Conservation (phyloP, 30 jellyfish, hydroid and myxozoan genomes). For the Turritopsis rubra region DNA sequence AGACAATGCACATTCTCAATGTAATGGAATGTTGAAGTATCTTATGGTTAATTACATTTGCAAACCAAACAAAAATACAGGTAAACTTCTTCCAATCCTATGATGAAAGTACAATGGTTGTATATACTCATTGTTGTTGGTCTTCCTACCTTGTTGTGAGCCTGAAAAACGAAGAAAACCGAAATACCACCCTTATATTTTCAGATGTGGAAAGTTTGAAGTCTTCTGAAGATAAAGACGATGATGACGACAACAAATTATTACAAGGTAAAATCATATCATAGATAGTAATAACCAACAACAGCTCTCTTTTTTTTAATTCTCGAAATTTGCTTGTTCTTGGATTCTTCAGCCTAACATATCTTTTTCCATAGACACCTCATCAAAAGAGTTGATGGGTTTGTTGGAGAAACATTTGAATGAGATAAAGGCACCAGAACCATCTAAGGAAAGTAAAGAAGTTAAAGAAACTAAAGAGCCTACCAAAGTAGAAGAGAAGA, state of each 20-base stretch:
- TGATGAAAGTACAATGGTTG: not conserved
- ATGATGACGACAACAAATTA: conserved; percentile 15
- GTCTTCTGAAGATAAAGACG: not conserved
- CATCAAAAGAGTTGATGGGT: conserved; percentile 94
- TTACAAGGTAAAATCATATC: not conserved
- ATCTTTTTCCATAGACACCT: conserved; percentile 77
- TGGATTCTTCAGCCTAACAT: not conserved
- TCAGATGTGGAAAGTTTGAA: not conserved
- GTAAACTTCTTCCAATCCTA: not conserved
- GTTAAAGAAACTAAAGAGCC: conserved; percentile 16
- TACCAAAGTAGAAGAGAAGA: conserved; percentile 34
- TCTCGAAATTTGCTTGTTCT: not conserved
- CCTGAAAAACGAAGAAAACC: no score
- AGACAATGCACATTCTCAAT: conserved; percentile 45
- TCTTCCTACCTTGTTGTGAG: no score
- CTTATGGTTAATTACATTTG: conserved; percentile 79
- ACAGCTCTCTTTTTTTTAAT: no score
- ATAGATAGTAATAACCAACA: no score
- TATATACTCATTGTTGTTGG: no score
- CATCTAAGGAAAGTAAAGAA: conserved; percentile 35
- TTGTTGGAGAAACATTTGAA: conserved; percentile 82
- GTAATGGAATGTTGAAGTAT: conserved; percentile 67
- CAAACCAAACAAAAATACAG: conserved; percentile 28
- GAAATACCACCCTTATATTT: not conserved
- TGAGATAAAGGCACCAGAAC: conserved; percentile 54